Percentiles rank a stretch among this genome's conserved stretches.
Evolutionary conservation across 2,888 invertebrate species (phyloP).

Genomic region (Xestoiulus laeticollis): DNA sequence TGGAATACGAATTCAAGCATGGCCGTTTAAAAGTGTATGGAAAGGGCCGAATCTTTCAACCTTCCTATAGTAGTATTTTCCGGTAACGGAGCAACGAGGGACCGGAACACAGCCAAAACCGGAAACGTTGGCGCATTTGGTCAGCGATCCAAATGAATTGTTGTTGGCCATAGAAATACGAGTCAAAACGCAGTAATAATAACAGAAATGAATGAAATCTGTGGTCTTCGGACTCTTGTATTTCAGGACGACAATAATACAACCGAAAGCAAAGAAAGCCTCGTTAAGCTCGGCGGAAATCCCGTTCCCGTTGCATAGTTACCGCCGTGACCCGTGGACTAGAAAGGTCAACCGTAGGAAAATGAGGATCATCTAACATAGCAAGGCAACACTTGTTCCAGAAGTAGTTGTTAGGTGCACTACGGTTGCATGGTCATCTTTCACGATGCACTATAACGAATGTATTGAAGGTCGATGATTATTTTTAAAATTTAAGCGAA

Average conservation of each 20-base stretch:
- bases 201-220: not conserved
- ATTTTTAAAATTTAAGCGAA: too few relatives aligned
- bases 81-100: not conserved
- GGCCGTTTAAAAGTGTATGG: too few relatives aligned
- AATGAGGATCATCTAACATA: not conserved
- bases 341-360: not conserved
- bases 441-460: too few relatives aligned
- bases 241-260: not conserved
- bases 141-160: not conserved
- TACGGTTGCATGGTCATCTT: too few relatives aligned
- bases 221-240: not conserved
- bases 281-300: not conserved
- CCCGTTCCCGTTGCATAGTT: conserved; percentile 32
- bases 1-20: too few relatives aligned
- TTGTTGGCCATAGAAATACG: not conserved
- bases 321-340: not conserved
- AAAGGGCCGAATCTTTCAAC: not conserved
- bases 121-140: not conserved
- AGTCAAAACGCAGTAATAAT: not conserved
- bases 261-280: not conserved
- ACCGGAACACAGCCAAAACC: not conserved
- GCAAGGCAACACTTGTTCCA: not conserved
- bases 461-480: too few relatives aligned
- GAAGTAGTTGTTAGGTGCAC: not conserved
- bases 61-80: too few relatives aligned